Conservation (phyloP, 2,888 invertebrate species). For the Phyto melanocephala region DNA sequence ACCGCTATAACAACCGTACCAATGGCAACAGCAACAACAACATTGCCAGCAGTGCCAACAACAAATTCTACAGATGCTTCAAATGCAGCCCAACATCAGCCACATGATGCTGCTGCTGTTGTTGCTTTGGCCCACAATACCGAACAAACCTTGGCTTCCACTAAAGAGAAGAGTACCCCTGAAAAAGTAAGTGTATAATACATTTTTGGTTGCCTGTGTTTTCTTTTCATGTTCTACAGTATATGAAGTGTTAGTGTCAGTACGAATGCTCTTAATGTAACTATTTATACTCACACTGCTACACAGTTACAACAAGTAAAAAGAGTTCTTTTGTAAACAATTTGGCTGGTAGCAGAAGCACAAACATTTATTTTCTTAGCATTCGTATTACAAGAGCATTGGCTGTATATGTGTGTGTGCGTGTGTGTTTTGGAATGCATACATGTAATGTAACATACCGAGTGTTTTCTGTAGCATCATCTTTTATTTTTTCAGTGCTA, state of each 20-base stretch:
- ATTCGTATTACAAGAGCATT: not conserved
- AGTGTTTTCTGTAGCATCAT: conserved; percentile 39
- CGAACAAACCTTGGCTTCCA: conserved; percentile 80
- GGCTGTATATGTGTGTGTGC: not conserved
- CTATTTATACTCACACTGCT: not conserved
- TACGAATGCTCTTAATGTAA: conserved; percentile 9
- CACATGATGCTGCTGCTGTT: conserved; percentile 67
- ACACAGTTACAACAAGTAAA: conserved; percentile 11
- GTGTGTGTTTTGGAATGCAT: not conserved
- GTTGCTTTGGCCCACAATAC: conserved; percentile 72
- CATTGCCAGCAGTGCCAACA: conserved; percentile 42
- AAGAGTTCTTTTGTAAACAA: conserved; percentile 12
- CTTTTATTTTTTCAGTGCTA: conserved; percentile 55
- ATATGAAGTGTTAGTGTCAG: not conserved
- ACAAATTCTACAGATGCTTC: conserved; percentile 28
- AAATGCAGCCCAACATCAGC: conserved; percentile 66
- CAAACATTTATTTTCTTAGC: not conserved
- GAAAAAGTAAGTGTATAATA: conserved; percentile 82
- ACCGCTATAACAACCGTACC: conserved; percentile 51
- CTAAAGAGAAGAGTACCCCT: conserved; percentile 88
- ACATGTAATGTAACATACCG: not conserved
- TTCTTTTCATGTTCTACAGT: not conserved
- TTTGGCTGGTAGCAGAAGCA: not conserved
- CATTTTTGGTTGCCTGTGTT: not conserved
- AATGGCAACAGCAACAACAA: conserved; percentile 35